These are phyloP conservation scores for Ceratosolen fusciceps DNA, from an alignment of 1,140 invertebrate species.

Conservation along the genomic window DNA sequence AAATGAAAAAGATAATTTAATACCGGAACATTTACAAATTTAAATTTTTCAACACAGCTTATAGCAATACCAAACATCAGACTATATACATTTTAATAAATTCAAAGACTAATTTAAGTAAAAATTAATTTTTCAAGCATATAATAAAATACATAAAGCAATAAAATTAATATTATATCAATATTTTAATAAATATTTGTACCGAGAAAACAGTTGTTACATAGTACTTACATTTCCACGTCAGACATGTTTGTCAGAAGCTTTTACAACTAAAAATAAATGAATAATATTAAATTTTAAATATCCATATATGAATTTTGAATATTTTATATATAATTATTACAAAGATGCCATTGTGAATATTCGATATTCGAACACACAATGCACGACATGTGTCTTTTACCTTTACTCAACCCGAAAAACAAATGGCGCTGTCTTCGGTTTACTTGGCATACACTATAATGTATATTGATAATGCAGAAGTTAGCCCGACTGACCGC, in stretches of 20 bases:
- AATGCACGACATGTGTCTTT: constrained; percentile 45
- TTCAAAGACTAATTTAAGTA: neutral
- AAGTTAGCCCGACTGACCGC: neutral
- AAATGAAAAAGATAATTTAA: constrained; percentile 24
- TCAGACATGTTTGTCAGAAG: constrained; percentile 74
- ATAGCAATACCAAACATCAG: neutral
- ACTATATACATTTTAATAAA: neutral
- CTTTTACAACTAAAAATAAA: constrained; percentile 62
- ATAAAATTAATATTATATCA: neutral
- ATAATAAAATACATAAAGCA: neutral
- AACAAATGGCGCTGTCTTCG: constrained; percentile 50
- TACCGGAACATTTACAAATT: neutral
- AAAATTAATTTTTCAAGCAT: neutral
- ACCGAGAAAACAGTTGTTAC: neutral
- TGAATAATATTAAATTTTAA: constrained; percentile 51
- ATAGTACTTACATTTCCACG: constrained; percentile 75
- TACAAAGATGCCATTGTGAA: constrained; percentile 55
- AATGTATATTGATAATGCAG: neutral
- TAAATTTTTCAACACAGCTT: neutral
- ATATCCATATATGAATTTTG: constrained; percentile 16
- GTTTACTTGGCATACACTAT: constrained; percentile 27
- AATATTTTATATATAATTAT: constrained; percentile 35
- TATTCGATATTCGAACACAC: constrained; percentile 52
- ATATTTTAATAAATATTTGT: neutral
- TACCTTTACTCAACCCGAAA: constrained; percentile 59